A percentile compares a stretch with the other conserved stretches of the same genome.
Conservation (phyloP, 1,140 invertebrate genomes). For the Drosophila fuyamai region DNA sequence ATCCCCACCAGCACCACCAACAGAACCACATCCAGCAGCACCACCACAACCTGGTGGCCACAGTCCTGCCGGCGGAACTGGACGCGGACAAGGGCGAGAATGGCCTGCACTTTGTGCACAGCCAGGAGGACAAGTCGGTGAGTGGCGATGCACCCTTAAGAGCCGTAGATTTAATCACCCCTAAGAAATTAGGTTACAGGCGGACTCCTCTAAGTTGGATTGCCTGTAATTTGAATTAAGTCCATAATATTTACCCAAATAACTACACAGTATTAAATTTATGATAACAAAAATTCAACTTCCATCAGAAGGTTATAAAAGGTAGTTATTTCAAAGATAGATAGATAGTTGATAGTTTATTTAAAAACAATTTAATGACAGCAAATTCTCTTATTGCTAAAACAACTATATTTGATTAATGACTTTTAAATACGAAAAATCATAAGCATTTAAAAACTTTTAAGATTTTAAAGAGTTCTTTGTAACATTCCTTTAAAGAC, state of each 20-base stretch:
- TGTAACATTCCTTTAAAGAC: too few species aligned
- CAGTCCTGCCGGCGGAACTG: constrained; percentile 54
- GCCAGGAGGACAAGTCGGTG: constrained; percentile 56
- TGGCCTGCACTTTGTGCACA: constrained; percentile 51
- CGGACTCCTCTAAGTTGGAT: neutral
- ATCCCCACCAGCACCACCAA: constrained; percentile 5
- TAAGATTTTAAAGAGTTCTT: neutral
- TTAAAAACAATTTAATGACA: too few species aligned
- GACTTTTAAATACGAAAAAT: too few species aligned
- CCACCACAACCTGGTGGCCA: constrained; percentile 34
- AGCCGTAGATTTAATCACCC: constrained; percentile 9
- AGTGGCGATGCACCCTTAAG: neutral
- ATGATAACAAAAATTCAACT: too few species aligned
- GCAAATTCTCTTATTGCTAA: too few species aligned
- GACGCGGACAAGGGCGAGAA: constrained; percentile 43
- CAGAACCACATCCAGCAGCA: constrained; percentile 8
- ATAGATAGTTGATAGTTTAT: too few species aligned
- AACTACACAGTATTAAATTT: too few species aligned
- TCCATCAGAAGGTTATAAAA: too few species aligned
- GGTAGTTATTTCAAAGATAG: too few species aligned
- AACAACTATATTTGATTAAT: too few species aligned
- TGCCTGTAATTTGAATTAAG: neutral
- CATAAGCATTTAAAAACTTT: too few species aligned
- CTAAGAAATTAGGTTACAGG: neutral
- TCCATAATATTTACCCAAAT: neutral